Evolutionary conservation across 1,140 invertebrate genomes (phyloP), one percentile per base, ranked within the genome.

Genomic region (Pristionchus pacificus): DNA sequence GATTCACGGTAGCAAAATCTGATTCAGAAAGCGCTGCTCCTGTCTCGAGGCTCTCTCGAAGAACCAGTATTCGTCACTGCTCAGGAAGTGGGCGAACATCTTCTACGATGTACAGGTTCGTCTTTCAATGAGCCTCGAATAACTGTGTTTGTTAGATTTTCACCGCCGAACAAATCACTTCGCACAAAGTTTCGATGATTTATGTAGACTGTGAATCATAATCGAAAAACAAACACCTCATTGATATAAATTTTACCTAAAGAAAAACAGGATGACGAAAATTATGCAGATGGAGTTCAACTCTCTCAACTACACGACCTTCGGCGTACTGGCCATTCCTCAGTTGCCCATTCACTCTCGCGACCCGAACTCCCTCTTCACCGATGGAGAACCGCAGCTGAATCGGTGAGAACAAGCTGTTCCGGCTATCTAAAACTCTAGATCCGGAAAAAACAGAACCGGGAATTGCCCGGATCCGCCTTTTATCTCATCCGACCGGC

Each of bases 311-410:
- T 78, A 82, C 68, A 30, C 59, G 14, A 82, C 78, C 14, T 80
- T 80, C 60, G 77, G 69, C 24, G 59, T 80, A 6, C 61, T 80
- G 1, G 69, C 74, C 1, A 64, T 80, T 14, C 79, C 79, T 25
- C 65, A 60, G 15, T 49, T 80, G 28, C 71, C 60, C 15, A 82
- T 80, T 38, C 68, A 80, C 32, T 80, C 79, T 15, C 32, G 80
- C 2, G 60, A 80, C 14, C 79, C 79, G 1, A 75, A 81, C 57
- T 74, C 83, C 19, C 72, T 80, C 27, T 78, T 80, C 38, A 69
- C 82, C 31, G 58, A 72, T 14, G 74, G 72, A 59, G 63, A 71
- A 60, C 78, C 80, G 0, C 68, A 80, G 14, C 57, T 80, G 10
- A 80, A 80, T 55, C 59, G 75, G 29, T 65, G 14, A 1, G 57